Evolutionary conservation across 2,113 vertebrate species (phyloP).

Genomic region (Petroica traversi): DNA sequence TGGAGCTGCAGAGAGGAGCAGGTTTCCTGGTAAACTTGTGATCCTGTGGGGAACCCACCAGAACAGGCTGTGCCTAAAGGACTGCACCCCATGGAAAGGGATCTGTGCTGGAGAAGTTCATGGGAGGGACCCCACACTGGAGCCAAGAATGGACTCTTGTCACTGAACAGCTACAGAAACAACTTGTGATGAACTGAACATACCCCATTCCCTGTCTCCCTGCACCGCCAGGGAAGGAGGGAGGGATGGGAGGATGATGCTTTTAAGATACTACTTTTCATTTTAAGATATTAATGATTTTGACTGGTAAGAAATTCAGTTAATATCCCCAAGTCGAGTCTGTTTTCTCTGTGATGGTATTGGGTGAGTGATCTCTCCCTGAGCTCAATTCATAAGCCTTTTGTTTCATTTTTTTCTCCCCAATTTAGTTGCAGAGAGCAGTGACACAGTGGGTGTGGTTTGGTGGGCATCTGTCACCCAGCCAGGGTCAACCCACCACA

Average conservation of each 20-base stretch:
- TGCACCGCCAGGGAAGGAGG: not conserved
- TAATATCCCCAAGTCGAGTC: not conserved
- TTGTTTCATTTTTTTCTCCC: not conserved
- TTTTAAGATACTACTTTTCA: not conserved
- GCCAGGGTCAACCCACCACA: not conserved
- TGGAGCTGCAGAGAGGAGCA: not conserved
- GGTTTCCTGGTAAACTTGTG: not conserved
- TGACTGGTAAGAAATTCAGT: not conserved
- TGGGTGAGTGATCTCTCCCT: not conserved
- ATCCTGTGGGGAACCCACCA: not conserved
- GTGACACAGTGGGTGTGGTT: not conserved
- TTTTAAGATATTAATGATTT: too few relatives aligned
- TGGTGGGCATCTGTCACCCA: not conserved
- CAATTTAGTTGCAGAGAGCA: not conserved
- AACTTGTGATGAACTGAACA: not conserved
- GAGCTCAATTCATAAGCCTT: not conserved
- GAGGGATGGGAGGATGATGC: not conserved
- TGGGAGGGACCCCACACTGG: not conserved
- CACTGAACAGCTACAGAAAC: not conserved
- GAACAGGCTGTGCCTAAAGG: not conserved
- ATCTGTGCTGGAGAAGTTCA: not conserved
- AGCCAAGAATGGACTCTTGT: not conserved
- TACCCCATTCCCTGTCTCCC: not conserved
- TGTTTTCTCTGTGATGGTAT: not conserved
- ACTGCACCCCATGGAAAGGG: too few relatives aligned